These are phyloP conservation scores for Pterocles burchelli DNA, from an alignment of 2,113 vertebrate species.

Conservation along the genomic window DNA sequence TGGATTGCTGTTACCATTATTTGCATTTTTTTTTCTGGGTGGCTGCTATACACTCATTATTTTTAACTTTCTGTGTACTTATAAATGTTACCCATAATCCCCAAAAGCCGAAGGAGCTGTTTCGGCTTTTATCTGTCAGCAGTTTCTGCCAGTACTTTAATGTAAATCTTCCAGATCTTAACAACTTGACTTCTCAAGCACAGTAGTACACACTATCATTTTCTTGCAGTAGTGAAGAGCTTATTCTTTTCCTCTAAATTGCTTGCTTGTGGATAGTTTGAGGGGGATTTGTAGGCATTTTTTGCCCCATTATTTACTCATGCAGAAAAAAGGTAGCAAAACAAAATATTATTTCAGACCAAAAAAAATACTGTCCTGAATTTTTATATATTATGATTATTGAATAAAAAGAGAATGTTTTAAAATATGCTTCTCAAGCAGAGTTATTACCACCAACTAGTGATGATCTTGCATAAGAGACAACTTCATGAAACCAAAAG, in stretches of 20 bases:
- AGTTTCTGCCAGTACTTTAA: conserved; percentile 18
- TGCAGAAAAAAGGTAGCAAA: not conserved
- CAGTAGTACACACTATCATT: not conserved
- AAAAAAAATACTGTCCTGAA: not conserved
- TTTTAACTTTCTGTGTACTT: conserved; percentile 30
- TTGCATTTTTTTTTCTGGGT: not conserved
- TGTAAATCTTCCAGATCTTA: conserved; percentile 49
- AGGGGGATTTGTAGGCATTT: not conserved
- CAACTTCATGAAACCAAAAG: not conserved
- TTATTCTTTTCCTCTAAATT: conserved; percentile 16
- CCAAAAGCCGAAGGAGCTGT: not conserved
- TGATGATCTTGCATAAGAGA: not conserved
- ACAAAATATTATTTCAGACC: not conserved
- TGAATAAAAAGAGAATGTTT: not conserved
- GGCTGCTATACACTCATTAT: not conserved
- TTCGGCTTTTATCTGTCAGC: conserved; percentile 51
- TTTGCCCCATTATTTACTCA: not conserved
- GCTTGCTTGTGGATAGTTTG: not conserved
- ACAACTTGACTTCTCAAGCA: conserved; percentile 15
- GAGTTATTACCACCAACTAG: not conserved
- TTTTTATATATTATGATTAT: not conserved
- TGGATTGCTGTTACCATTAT: not conserved
- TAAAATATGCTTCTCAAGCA: not conserved
- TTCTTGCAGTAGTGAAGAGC: not conserved
- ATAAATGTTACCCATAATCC: conserved; percentile 32